A percentile compares a stretch with the other conserved stretches of the same genome.
These are phyloP conservation scores for Alouatta caraya DNA, from an alignment of 2,797 vertebrate genomes.

Conservation along the genomic window DNA sequence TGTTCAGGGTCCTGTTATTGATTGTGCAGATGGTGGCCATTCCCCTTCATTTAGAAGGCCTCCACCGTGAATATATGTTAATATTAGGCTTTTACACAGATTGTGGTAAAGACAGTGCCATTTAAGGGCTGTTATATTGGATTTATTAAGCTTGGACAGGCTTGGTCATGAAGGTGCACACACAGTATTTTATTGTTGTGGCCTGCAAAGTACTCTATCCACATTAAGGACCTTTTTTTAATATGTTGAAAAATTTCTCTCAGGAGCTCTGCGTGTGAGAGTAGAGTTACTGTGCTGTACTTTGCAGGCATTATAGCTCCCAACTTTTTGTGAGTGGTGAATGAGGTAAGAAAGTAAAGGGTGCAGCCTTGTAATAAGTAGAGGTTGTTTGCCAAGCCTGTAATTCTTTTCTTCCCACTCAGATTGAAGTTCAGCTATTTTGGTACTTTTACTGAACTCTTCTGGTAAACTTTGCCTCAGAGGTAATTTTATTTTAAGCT, in stretches of 20 bases:
- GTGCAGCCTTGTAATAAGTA: slow-evolving; percentile 76
- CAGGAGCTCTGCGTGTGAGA: slow-evolving; percentile 36
- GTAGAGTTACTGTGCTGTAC: background rate
- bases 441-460: slow-evolving; percentile 78
- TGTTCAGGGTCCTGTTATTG: slow-evolving; percentile 70
- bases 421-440: slow-evolving; percentile 82
- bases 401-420: slow-evolving; percentile 82
- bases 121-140: slow-evolving; percentile 71
- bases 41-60: background rate
- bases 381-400: slow-evolving; percentile 76
- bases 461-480: slow-evolving; percentile 81
- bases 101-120: slow-evolving; percentile 44
- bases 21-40: slow-evolving; percentile 62
- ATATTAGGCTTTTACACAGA: background rate
- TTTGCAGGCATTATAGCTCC: slow-evolving; percentile 52
- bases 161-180: slow-evolving; percentile 74
- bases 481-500: slow-evolving; percentile 79
- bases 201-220: slow-evolving; percentile 54
- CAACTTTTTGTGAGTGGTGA: slow-evolving; percentile 53
- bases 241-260: slow-evolving; percentile 52
- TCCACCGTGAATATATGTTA: background rate
- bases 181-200: slow-evolving; percentile 68
- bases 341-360: slow-evolving; percentile 76
- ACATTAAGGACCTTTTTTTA: slow-evolving; percentile 70
- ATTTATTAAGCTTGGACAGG: slow-evolving; percentile 52